These are phyloP conservation scores for Heliothis peltigera DNA, from an alignment of 2,888 invertebrate species.

Conservation along the genomic window DNA sequence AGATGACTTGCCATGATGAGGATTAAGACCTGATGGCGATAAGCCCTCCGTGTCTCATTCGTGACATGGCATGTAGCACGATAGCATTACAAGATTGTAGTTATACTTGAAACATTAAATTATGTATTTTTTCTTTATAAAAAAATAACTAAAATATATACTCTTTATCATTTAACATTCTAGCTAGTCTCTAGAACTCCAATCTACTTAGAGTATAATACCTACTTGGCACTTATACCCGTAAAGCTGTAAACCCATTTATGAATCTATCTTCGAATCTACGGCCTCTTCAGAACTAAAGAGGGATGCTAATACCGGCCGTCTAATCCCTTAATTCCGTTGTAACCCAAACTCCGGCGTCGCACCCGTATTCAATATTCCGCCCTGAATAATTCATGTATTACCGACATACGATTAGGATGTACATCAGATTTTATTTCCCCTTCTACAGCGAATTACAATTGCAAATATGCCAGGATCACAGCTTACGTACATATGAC, in stretches of 20 bases:
- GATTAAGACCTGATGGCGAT: conserved; percentile 2
- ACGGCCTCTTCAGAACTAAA: conserved; percentile 11
- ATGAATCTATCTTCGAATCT: background rate
- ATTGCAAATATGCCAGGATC: conserved; percentile 60
- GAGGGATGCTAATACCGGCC: conserved; percentile 21
- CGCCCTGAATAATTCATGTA: conserved; percentile 73
- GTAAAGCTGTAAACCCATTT: background rate
- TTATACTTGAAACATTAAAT: too few species aligned
- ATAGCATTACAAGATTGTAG: too few species aligned
- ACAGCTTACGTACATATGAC: conserved; percentile 34
- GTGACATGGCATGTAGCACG: background rate
- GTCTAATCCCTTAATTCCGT: conserved; percentile 49
- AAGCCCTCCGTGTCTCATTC: background rate
- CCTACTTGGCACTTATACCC: background rate
- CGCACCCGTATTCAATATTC: conserved; percentile 72
- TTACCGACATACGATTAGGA: conserved; percentile 70
- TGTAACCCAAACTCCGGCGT: conserved; percentile 33
- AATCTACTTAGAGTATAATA: too few species aligned
- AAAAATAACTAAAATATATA: too few species aligned
- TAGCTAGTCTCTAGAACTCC: too few species aligned
- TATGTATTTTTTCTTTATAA: too few species aligned
- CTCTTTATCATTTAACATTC: too few species aligned
- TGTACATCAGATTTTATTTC: conserved; percentile 70
- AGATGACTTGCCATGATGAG: conserved; percentile 24
- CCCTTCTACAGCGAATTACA: conserved; percentile 56